Evolutionary conservation across 2,113 vertebrate genomes (phyloP).

Genomic region (Antigone vipio): DNA sequence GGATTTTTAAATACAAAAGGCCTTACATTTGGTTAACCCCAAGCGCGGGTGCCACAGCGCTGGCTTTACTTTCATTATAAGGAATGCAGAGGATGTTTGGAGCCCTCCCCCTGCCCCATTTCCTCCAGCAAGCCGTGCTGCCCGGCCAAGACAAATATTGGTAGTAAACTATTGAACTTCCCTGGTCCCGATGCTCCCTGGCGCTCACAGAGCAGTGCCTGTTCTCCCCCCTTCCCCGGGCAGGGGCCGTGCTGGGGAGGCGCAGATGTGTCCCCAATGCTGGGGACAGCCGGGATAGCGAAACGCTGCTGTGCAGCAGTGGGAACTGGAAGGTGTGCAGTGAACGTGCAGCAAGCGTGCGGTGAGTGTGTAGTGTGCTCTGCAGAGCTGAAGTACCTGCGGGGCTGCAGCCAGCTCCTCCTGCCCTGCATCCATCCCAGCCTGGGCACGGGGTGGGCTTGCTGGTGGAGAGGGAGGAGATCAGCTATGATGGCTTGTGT

Average conservation of each 20-base stretch:
- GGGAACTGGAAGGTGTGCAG: background rate
- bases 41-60: background rate
- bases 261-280: background rate
- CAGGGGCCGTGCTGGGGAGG: background rate
- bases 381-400: accelerated
- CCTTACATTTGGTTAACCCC: background rate
- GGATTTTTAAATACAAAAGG: background rate
- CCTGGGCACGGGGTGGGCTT: accelerated
- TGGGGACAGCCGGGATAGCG: background rate
- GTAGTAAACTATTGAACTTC: constrained; percentile 55
- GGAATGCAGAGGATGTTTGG: constrained; percentile 56
- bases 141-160: constrained; percentile 51
- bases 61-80: background rate
- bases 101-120: constrained; percentile 52
- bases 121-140: constrained; percentile 4
- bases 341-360: accelerated
- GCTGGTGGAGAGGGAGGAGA: background rate
- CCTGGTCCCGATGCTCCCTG: background rate
- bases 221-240: background rate
- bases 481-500: accelerated
- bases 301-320: accelerated
- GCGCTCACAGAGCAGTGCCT: constrained; percentile 23
- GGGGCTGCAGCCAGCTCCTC: background rate
- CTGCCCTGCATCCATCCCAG: accelerated
- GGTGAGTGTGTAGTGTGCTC: accelerated